A percentile compares a stretch with the other conserved stretches of the same genome.
These are phyloP conservation scores for Ceratotherium simum DNA, from an alignment of 2,113 vertebrate species.

Conservation along the genomic window DNA sequence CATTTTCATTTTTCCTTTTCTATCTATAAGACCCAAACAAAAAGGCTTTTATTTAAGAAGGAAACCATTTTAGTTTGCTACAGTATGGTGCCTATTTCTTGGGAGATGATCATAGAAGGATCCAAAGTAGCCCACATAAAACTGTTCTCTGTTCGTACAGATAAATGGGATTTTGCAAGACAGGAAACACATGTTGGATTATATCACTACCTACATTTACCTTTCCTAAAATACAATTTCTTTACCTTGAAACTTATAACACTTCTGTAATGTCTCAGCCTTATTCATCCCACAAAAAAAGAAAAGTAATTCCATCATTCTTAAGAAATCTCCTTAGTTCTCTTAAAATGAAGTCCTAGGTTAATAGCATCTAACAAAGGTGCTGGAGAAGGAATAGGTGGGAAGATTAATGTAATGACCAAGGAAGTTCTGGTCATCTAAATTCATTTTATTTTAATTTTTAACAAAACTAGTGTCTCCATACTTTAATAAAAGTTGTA, in stretches of 20 bases:
- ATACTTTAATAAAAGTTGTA: background rate
- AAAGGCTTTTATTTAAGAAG: background rate
- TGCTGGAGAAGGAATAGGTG: background rate
- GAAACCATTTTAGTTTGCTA: background rate
- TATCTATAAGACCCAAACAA: background rate
- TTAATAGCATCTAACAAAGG: background rate
- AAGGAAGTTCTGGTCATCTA: conserved; percentile 9
- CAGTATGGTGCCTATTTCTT: background rate
- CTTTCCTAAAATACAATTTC: conserved; percentile 16
- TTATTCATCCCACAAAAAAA: background rate
- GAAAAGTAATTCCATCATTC: background rate
- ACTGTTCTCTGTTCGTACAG: background rate
- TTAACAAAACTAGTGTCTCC: background rate
- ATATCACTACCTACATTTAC: background rate
- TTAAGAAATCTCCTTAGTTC: background rate
- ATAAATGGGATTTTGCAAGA: background rate
- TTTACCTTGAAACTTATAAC: background rate
- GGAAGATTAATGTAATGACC: background rate
- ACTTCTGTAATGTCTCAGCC: background rate
- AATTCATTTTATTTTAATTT: conserved; percentile 38
- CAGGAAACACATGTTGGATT: background rate
- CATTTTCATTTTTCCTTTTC: conserved; percentile 1
- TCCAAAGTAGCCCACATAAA: background rate
- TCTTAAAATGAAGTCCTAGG: background rate
- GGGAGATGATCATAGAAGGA: background rate